These are phyloP conservation scores for Yponomeuta malinellus DNA, from an alignment of 2,888 invertebrate genomes.

Conservation along the genomic window DNA sequence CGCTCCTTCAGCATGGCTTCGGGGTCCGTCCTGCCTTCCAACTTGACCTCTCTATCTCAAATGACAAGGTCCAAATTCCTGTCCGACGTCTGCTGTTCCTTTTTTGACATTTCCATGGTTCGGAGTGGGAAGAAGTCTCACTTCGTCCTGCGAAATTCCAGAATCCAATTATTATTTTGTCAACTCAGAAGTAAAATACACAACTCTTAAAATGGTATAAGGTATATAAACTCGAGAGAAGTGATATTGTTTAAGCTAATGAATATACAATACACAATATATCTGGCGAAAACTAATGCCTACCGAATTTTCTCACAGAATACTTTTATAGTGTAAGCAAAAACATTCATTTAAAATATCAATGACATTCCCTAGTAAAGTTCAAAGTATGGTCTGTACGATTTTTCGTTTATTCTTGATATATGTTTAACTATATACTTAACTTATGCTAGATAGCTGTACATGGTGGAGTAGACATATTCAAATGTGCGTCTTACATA, in stretches of 20 bases:
- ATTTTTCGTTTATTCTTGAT: neutral
- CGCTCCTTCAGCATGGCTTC: slow-evolving; percentile 81
- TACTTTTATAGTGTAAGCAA: no score
- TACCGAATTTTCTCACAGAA: no score
- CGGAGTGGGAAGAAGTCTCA: slow-evolving; percentile 10
- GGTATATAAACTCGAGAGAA: no score
- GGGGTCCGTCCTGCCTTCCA: slow-evolving; percentile 39
- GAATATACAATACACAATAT: no score
- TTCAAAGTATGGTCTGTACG: no score
- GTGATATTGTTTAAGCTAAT: no score
- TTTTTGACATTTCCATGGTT: slow-evolving; percentile 28
- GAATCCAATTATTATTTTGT: neutral
- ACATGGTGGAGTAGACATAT: neutral
- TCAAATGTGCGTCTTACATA: neutral
- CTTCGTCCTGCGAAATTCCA: neutral
- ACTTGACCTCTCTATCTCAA: slow-evolving; percentile 52
- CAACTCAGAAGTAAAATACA: no score
- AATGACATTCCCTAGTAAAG: no score
- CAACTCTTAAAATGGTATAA: no score
- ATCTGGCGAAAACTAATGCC: no score
- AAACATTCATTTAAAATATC: no score
- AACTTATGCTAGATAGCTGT: neutral
- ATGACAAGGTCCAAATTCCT: slow-evolving; percentile 43
- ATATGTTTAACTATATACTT: neutral
- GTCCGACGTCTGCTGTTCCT: slow-evolving; percentile 32